phyloP scores from a whole-genome alignment of 2,888 invertebrate species.

The Carcina quercana region DNA sequence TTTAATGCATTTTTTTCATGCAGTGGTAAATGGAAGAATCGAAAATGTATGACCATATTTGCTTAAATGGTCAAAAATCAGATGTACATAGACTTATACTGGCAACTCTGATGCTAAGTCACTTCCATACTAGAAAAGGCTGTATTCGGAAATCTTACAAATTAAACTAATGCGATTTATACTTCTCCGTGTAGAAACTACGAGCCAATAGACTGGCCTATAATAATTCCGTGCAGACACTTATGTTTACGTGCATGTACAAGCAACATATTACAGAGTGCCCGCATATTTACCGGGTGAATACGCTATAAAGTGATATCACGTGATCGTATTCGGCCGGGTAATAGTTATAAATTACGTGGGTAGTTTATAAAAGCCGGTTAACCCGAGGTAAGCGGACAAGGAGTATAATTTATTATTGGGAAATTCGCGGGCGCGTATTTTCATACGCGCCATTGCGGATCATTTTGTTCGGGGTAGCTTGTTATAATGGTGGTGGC shows the following conservation, averaged over 20 bases:
- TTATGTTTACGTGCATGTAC: constrained; percentile 32
- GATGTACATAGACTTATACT: no score
- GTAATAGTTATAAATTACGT: constrained; percentile 74
- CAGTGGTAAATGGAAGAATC: no score
- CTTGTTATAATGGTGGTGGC: no score
- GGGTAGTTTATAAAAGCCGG: constrained; percentile 74
- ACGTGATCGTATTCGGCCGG: constrained; percentile 69
- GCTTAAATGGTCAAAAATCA: no score
- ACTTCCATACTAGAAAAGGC: no score
- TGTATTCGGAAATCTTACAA: no score
- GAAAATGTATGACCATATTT: no score
- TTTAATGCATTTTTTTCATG: no score
- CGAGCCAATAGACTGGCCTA: no score
- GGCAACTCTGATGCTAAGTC: no score
- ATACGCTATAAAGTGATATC: constrained; percentile 73
- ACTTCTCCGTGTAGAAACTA: no score
- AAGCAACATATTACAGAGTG: constrained; percentile 47
- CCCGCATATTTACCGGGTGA: constrained; percentile 67
- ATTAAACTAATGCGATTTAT: no score
- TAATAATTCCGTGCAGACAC: constrained; percentile 17
- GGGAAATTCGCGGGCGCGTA: constrained; percentile 62
- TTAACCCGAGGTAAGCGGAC: constrained; percentile 74
- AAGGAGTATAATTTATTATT: constrained; percentile 71
- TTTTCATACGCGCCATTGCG: constrained; percentile 52
- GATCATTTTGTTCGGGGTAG: constrained; percentile 43